phyloP scores from a whole-genome alignment of 2,113 vertebrate genomes.

The Marmota flaviventris region DNA sequence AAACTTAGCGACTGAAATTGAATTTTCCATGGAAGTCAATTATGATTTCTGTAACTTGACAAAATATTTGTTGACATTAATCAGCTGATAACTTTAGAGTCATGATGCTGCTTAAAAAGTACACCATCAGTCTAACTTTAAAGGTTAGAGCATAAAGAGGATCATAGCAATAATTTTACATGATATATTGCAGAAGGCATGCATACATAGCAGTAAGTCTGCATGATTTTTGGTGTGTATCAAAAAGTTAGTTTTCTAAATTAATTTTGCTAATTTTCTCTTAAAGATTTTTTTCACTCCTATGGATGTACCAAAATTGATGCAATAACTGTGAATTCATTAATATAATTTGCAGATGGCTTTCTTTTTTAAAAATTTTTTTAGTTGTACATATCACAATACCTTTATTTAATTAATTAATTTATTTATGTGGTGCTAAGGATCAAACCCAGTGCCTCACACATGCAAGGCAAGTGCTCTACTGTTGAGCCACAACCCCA shows the following conservation, averaged over 20 bases:
- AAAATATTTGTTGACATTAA: constrained; percentile 40
- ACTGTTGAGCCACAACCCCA: too few species aligned
- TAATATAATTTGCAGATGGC: background rate
- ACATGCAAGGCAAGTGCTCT: too few species aligned
- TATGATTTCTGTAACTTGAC: background rate
- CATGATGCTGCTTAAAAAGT: background rate
- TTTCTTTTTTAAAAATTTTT: background rate
- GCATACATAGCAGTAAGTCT: background rate
- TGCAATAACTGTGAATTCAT: background rate
- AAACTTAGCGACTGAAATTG: background rate
- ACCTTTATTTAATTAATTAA: too few species aligned
- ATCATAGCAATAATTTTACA: background rate
- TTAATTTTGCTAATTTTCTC: background rate
- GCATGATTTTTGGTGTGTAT: background rate
- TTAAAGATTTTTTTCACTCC: background rate
- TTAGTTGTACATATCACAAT: too few species aligned
- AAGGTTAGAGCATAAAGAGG: background rate
- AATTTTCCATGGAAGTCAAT: background rate
- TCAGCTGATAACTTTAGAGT: background rate
- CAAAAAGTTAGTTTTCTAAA: background rate
- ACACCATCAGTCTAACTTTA: background rate
- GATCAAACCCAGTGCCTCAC: too few species aligned
- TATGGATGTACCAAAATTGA: background rate
- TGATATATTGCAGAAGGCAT: background rate
- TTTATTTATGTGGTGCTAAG: too few species aligned